These are phyloP conservation scores for Bostrychus sinensis DNA, from an alignment of 2,113 vertebrate genomes.

Conservation along the genomic window DNA sequence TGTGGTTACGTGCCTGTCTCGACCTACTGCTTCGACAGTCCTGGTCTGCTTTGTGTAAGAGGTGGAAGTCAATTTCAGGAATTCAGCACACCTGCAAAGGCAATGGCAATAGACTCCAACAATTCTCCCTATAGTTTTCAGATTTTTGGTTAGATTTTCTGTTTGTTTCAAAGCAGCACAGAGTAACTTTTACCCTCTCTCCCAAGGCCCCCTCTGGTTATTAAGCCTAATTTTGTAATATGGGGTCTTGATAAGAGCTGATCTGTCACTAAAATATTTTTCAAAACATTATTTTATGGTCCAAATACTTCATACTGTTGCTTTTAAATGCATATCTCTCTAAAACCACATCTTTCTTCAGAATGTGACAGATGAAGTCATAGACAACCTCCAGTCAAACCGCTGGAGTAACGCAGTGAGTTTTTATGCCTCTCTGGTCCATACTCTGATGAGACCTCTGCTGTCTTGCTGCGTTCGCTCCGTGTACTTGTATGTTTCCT, in stretches of 20 bases:
- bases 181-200: not conserved
- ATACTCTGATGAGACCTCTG: slow-evolving; percentile 64
- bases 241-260: not conserved
- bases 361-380: slow-evolving; percentile 43
- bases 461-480: slow-evolving; percentile 53
- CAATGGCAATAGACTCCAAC: slow-evolving; percentile 11
- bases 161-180: not conserved
- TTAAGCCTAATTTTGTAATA: too few relatives aligned
- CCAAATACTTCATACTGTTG: not conserved
- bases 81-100: slow-evolving; percentile 50
- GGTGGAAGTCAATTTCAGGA: slow-evolving; percentile 50
- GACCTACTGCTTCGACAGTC: slow-evolving; percentile 47
- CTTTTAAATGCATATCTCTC: slow-evolving; percentile 22
- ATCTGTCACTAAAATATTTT: not conserved
- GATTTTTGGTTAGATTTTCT: slow-evolving; percentile 37
- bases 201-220: not conserved
- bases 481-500: slow-evolving; percentile 59
- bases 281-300: not conserved
- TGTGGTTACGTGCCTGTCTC: slow-evolving; percentile 54
- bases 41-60: slow-evolving; percentile 18
- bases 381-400: slow-evolving; percentile 23
- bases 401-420: slow-evolving; percentile 45
- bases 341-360: slow-evolving; percentile 30
- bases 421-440: slow-evolving; percentile 47
- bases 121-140: slow-evolving; percentile 19